Evolutionary conservation across 1,140 invertebrate species (phyloP), one percentile per base, ranked within the genome.

Genomic region (Drosophila sturtevanti): DNA sequence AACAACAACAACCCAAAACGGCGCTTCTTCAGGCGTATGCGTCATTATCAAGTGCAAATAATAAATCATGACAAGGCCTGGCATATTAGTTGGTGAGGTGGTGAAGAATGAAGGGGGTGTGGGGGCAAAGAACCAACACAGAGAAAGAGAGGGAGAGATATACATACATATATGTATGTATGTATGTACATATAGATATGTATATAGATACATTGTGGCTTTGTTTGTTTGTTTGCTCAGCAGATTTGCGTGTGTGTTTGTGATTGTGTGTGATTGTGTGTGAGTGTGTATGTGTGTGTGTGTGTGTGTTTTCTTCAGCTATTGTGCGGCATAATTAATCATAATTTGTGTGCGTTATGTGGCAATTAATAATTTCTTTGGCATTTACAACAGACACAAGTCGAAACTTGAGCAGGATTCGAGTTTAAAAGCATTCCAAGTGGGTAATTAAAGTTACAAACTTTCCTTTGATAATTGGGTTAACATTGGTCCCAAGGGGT

Each of bases 21-120:
- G 16, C 9, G 41, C 71, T 74, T 56, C 72, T 74, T 52, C 41
- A 48, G 41, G 41, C 41, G 44, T 55, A 81, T 85, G 78, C 75
- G 75, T 84, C 84, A 89, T 89, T 89, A 89, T 89, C 84, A 80
- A 89, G 84, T 77, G 79, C 77, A 89, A 89, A 89, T 89, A 89
- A 89, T 89, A 89, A 89, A 89, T 89, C 84, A 89, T 87, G 76
- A 79, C 80, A 64, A 56, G 68, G 74, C 38, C 63, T 55, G 59
- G 37, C 74, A 68, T 63, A 64, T 68, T 73, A 22, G 44, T 51
- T 38, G n/a, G 21, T 18, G 10, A 41, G 22, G 9, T n/a, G 34
- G 16, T 4, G 27, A 6, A 4, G 27, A 7, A 6, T 4, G 27
- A 31, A 6, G 27, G 3, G 0, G 27, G 6, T 4, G 27, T 6